Evolutionary conservation across 2,113 vertebrate species (phyloP).

Genomic region (Proterorhinus semilunaris): DNA sequence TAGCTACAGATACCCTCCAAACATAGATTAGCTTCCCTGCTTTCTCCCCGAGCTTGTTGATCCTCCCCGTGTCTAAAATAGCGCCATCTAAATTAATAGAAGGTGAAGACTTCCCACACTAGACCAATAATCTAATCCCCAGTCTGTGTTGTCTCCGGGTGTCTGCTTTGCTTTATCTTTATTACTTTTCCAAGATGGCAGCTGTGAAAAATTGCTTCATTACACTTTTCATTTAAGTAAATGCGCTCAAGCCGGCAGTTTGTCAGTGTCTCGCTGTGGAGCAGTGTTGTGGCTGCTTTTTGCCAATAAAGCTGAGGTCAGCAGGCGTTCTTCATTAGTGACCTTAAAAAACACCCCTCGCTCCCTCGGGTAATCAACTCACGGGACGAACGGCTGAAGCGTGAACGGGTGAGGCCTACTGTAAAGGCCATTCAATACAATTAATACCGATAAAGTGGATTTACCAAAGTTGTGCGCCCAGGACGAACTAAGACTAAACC

Average conservation of each 20-base stretch:
- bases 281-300: constrained; percentile 17
- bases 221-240: constrained; percentile 25
- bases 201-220: constrained; percentile 20
- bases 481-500: no score
- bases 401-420: constrained; percentile 34
- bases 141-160: neutral
- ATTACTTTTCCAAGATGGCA: constrained; percentile 21
- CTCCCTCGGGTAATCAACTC: constrained; percentile 58
- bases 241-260: constrained; percentile 3
- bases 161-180: constrained; percentile 24
- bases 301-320: constrained; percentile 46
- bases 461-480: no score
- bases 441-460: neutral
- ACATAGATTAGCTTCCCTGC: neutral
- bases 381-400: constrained; percentile 37
- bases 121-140: constrained; percentile 21
- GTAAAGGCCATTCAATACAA: constrained; percentile 17
- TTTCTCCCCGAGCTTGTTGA: constrained; percentile 6
- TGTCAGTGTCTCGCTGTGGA: neutral
- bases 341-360: constrained; percentile 36
- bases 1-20: neutral
- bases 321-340: constrained; percentile 25
- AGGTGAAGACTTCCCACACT: constrained; percentile 15
- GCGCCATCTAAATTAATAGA: constrained; percentile 11
- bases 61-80: neutral